These are phyloP conservation scores for Amphibalanus amphitrite DNA, from an alignment of 1,140 invertebrate genomes.

Conservation along the genomic window DNA sequence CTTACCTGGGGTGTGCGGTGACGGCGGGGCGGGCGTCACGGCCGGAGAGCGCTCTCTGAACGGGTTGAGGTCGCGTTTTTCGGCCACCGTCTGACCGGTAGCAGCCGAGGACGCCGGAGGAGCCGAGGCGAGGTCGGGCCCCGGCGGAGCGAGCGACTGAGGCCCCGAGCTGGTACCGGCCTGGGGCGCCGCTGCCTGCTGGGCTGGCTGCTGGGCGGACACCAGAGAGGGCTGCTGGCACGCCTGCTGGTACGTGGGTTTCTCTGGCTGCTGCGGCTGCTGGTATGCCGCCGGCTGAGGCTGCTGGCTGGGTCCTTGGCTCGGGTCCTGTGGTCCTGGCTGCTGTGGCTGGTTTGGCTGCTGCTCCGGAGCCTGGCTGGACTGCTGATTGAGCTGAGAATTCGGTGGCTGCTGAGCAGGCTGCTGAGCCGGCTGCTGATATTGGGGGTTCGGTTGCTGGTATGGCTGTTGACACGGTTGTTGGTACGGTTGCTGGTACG, in stretches of 20 bases:
- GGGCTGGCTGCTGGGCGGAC: neutral
- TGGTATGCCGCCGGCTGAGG: no score
- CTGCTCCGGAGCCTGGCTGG: no score
- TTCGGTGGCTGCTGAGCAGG: neutral
- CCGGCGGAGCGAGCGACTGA: no score
- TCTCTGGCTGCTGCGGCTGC: neutral
- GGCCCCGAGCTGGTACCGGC: no score
- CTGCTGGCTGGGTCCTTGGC: neutral
- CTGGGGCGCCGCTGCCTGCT: neutral
- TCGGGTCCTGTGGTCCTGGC: neutral
- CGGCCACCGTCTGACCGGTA: neutral
- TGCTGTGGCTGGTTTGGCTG: neutral
- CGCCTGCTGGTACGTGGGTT: neutral
- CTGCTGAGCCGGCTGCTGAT: neutral
- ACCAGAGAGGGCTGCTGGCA: neutral
- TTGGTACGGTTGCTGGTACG: neutral
- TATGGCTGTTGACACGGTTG: neutral
- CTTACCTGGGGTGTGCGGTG: no score
- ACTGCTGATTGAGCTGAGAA: neutral
- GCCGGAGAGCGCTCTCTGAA: neutral
- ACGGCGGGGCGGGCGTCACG: neutral
- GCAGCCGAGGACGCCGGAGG: no score
- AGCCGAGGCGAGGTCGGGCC: neutral
- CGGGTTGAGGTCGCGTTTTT: neutral
- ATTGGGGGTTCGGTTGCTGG: neutral